Percentiles rank a stretch among this genome's conserved stretches.
These are phyloP conservation scores for Zootermopsis nevadensis DNA, from an alignment of 2,888 invertebrate genomes.

Conservation along the genomic window DNA sequence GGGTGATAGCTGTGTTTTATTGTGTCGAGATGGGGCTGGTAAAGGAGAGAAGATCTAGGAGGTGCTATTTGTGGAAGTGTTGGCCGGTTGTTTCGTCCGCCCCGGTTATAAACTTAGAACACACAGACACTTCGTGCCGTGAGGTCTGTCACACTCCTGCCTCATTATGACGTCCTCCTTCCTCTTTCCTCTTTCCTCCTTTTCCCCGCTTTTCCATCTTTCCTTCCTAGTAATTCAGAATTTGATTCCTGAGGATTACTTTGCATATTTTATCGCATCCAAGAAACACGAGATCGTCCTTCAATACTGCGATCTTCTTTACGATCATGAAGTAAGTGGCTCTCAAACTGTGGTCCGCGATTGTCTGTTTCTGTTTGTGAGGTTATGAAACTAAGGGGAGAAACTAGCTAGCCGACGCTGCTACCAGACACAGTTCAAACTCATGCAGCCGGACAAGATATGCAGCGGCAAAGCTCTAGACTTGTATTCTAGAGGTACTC, in stretches of 20 bases:
- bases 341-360: too few relatives aligned
- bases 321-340: not conserved
- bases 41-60: not conserved
- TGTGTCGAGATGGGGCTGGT: not conserved
- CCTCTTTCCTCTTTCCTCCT: not conserved
- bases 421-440: too few relatives aligned
- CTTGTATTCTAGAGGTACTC: too few relatives aligned
- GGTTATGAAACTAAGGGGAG: too few relatives aligned
- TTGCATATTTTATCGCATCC: not conserved
- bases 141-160: not conserved
- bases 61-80: not conserved
- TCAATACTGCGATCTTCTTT: not conserved
- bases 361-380: too few relatives aligned
- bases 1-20: not conserved
- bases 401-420: too few relatives aligned
- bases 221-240: not conserved
- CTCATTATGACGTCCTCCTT: not conserved
- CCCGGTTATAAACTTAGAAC: slow-evolving; percentile 7
- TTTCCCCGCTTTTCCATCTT: not conserved
- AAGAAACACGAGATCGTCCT: not conserved
- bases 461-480: too few relatives aligned
- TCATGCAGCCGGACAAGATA: too few relatives aligned
- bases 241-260: not conserved
- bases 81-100: slow-evolving; percentile 7
- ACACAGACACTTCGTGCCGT: not conserved